Evolutionary conservation across 2,797 vertebrate species (phyloP), one percentile per base, ranked within the genome.

Genomic region (Arrhamphus sclerolepis): DNA sequence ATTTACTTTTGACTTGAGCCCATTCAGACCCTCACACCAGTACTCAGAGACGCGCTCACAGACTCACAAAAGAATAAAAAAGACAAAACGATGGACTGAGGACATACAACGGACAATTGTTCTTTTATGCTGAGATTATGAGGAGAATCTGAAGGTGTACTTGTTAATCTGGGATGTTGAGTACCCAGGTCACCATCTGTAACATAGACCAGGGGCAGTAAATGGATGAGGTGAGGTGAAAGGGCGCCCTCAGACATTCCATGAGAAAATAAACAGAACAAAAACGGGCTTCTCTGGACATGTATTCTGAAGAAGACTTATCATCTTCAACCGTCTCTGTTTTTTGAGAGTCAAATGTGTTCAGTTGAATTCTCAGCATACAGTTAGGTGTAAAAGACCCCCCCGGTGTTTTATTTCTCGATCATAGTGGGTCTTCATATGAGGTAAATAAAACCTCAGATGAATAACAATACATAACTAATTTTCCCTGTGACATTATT

Each of bases 211-310:
- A 89, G 87, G 88, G 84, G 84, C 75, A 83, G 83, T 83, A 84
- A 89, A 89, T 88, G 84, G 82, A 90, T 89, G 88, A 81, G 83
- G 65, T 61, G 77, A 62, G 86, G 85, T 88, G 81, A 90, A 89
- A 89, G 87, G 90, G 72, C 85, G 82, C 42, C 61, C 47, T 55
- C 62, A 84, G 81, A 89, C 87, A 91, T 89, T 87, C 89, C 87
- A 90, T 78, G 79, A 68, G 86, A 91, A 91, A 91, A 89, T 91
- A 91, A 91, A 86, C 82, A 91, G 85, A 88, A 77, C 61, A 75
- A 83, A 90, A 88, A 84, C 55, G 21, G 67, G 62, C 81, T 88
- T 82, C 62, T 72, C 76, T 55, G 69, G 77, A 81, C 89, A 90
- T 81, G 85, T 90, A 86, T 80, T 77, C 75, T 56, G 54, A 62